Percentiles rank a stretch among this genome's conserved stretches.
phyloP scores from a whole-genome alignment of 1,140 invertebrate genomes.

The Philopotamus ludificatus region DNA sequence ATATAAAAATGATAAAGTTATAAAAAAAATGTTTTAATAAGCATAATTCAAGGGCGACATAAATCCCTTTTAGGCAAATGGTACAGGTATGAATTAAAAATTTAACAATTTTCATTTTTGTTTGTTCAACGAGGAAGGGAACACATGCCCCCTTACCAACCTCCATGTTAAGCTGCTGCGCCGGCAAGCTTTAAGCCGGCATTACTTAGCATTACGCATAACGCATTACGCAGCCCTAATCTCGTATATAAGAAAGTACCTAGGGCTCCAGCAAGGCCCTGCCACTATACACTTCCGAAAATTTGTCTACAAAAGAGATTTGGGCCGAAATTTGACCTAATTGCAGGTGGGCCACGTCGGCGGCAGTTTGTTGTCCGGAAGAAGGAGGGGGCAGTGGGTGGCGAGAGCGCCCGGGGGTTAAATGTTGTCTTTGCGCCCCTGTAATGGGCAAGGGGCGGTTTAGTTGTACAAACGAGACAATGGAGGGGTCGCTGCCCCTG shows the following conservation, averaged over 20 bases:
- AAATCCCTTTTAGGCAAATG: no score
- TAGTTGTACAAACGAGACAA: neutral
- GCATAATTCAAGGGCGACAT: no score
- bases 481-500: neutral
- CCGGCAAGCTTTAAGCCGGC: conserved; percentile 17
- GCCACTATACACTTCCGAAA: neutral
- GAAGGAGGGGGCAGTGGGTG: neutral
- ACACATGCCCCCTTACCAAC: no score
- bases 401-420: neutral
- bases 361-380: neutral
- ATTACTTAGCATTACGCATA: conserved; percentile 26
- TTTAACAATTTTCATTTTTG: neutral
- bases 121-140: no score
- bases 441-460: neutral
- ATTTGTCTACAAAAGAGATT: conserved; percentile 5
- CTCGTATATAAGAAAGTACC: conserved; percentile 22
- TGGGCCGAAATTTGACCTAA: conserved; percentile 20
- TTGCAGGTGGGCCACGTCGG: conserved; percentile 7
- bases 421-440: neutral
- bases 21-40: no score
- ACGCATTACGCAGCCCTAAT: conserved; percentile 24
- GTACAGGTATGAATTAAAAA: neutral
- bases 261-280: no score
- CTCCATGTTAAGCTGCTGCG: conserved; percentile 10
- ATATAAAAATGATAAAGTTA: no score